phyloP scores from a whole-genome alignment of 2,888 invertebrate genomes.

The Tholera decimalis region DNA sequence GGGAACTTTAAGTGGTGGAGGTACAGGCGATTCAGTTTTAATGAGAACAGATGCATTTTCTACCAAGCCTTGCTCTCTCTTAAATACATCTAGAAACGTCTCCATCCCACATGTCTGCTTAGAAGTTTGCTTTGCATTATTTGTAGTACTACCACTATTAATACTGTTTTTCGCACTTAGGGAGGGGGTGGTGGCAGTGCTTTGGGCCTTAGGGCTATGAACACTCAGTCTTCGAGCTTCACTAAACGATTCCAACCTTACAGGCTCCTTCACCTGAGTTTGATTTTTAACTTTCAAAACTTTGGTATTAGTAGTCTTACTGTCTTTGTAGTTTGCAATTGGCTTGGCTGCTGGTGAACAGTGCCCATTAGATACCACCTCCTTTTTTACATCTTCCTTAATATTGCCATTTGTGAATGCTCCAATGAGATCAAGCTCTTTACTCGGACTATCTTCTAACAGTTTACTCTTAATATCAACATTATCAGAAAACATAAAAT shows the following conservation, averaged over 20 bases:
- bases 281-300: conserved; percentile 80
- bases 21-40: conserved; percentile 76
- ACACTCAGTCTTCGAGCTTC: conserved; percentile 73
- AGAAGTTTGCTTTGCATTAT: conserved; percentile 70
- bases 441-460: conserved; percentile 77
- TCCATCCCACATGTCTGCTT: conserved; percentile 74
- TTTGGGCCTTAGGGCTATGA: conserved; percentile 77
- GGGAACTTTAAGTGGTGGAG: conserved; percentile 70
- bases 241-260: conserved; percentile 69
- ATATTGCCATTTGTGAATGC: conserved; percentile 82
- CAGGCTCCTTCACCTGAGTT: conserved; percentile 72
- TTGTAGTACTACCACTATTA: conserved; percentile 80
- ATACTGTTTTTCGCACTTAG: conserved; percentile 81
- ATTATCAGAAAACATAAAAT: conserved; percentile 82
- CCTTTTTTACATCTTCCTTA: conserved; percentile 77
- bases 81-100: conserved; percentile 89
- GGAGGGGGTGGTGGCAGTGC: conserved; percentile 66
- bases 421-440: conserved; percentile 79
- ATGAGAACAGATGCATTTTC: conserved; percentile 69
- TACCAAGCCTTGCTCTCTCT: conserved; percentile 85
- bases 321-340: conserved; percentile 68
- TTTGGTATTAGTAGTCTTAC: conserved; percentile 81
- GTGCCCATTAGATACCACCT: conserved; percentile 82
- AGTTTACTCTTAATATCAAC: conserved; percentile 79
- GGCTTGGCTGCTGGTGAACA: conserved; percentile 70